phyloP scores from a whole-genome alignment of 2,797 vertebrate species.

The Bradypodion pumilum region DNA sequence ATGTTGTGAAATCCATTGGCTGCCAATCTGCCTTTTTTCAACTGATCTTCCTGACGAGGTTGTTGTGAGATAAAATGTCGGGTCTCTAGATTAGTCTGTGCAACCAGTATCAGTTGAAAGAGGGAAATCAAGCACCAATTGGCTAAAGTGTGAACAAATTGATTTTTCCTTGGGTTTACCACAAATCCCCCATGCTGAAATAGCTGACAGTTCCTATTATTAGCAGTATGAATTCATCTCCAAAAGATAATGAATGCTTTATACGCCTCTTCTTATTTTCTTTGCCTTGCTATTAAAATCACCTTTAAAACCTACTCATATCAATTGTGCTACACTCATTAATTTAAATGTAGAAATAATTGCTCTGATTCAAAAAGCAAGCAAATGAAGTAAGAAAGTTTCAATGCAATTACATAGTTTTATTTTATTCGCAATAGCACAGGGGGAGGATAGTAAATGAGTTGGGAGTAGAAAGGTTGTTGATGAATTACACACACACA shows the following conservation, averaged over 20 bases:
- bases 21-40: neutral
- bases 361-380: conserved; percentile 11
- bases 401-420: neutral
- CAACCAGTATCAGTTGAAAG: neutral
- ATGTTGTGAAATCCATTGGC: neutral
- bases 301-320: conserved; percentile 6
- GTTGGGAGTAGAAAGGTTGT: neutral
- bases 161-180: neutral
- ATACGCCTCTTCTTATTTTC: neutral
- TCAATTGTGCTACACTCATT: conserved; percentile 12
- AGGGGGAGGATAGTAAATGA: neutral
- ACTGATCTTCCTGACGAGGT: neutral
- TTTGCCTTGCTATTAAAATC: neutral
- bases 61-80: neutral
- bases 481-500: neutral
- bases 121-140: neutral
- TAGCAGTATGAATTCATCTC: conserved; percentile 13
- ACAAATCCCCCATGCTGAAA: neutral
- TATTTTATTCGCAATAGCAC: neutral
- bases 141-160: neutral
- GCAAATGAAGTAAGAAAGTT: conserved; percentile 8
- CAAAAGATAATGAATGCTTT: conserved; percentile 22
- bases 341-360: conserved; percentile 31
- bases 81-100: neutral
- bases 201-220: conserved; percentile 19